phyloP scores from a whole-genome alignment of 2,113 vertebrate genomes.

The Aphyosemion australe region DNA sequence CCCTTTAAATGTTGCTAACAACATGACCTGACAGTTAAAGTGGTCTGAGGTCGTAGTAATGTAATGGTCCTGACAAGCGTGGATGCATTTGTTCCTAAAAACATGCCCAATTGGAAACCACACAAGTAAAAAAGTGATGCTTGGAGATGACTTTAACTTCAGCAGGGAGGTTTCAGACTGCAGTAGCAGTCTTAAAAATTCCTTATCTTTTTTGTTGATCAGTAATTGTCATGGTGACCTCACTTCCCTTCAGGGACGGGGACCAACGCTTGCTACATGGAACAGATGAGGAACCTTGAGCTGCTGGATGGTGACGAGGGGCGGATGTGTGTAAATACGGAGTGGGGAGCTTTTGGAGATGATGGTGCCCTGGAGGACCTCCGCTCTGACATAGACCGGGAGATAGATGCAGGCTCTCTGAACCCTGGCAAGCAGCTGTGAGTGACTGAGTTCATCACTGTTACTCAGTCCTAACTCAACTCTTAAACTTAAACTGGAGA shows the following conservation, averaged over 20 bases:
- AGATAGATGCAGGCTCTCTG: slow-evolving; percentile 93
- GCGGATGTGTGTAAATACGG: slow-evolving; percentile 96
- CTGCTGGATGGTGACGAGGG: slow-evolving; percentile 93
- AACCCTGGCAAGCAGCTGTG: slow-evolving; percentile 96
- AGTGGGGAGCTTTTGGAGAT: slow-evolving; percentile 97
- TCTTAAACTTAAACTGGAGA: no score
- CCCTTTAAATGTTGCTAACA: no score
- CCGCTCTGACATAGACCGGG: slow-evolving; percentile 88
- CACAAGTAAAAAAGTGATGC: no score
- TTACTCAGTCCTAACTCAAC: not conserved
- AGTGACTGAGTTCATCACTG: slow-evolving; percentile 60
- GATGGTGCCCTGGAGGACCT: slow-evolving; percentile 87
- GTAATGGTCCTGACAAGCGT: no score
- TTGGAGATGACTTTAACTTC: no score
- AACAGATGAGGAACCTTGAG: slow-evolving; percentile 95
- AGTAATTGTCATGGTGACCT: not conserved
- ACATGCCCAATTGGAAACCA: not conserved
- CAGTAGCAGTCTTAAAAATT: not conserved
- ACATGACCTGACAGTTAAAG: no score
- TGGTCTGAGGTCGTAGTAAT: no score
- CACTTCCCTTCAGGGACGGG: slow-evolving; percentile 82
- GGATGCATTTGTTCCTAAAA: not conserved
- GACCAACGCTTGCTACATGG: slow-evolving; percentile 98
- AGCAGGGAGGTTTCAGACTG: not conserved
- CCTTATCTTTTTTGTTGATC: not conserved